These are phyloP conservation scores for Torymus auratus DNA, from an alignment of 2,888 invertebrate species.

Conservation along the genomic window DNA sequence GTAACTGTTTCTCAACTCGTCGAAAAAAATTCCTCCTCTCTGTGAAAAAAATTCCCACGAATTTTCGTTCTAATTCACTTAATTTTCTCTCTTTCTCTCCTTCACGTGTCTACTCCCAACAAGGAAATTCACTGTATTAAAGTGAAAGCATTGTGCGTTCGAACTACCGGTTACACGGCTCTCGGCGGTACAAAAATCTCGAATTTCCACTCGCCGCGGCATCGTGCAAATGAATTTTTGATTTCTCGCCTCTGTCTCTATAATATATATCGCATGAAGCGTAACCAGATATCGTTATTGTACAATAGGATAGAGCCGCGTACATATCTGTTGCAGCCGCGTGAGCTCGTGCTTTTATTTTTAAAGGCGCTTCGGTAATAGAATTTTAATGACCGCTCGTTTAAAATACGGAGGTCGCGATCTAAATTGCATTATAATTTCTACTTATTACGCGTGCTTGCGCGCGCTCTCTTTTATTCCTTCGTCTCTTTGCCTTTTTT, in stretches of 20 bases:
- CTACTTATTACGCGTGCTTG: constrained; percentile 8
- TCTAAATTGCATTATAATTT: constrained; percentile 55
- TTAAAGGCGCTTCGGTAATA: constrained; percentile 32
- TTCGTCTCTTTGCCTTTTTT: constrained; percentile 1
- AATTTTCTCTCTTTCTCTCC: constrained; percentile 29
- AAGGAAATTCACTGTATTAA: constrained; percentile 38
- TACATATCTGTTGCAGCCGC: not conserved
- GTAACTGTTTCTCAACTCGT: no score
- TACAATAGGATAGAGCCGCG: not conserved
- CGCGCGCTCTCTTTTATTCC: not conserved
- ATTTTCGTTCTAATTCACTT: constrained; percentile 48
- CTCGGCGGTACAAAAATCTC: constrained; percentile 10
- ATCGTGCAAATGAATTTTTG: constrained; percentile 8
- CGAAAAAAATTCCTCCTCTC: constrained; percentile 11
- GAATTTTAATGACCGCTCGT: constrained; percentile 51
- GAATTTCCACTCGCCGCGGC: not conserved
- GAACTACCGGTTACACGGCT: not conserved
- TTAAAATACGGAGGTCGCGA: constrained; percentile 49
- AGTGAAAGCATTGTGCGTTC: constrained; percentile 49
- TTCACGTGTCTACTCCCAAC: not conserved
- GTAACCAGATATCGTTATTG: constrained; percentile 15
- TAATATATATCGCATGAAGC: constrained; percentile 8
- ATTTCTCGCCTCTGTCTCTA: not conserved
- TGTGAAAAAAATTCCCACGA: constrained; percentile 46
- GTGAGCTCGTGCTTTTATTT: constrained; percentile 11